Evolutionary conservation across 2,888 invertebrate species (phyloP), one percentile per base, ranked within the genome.

Genomic region (Blomia tropicalis): DNA sequence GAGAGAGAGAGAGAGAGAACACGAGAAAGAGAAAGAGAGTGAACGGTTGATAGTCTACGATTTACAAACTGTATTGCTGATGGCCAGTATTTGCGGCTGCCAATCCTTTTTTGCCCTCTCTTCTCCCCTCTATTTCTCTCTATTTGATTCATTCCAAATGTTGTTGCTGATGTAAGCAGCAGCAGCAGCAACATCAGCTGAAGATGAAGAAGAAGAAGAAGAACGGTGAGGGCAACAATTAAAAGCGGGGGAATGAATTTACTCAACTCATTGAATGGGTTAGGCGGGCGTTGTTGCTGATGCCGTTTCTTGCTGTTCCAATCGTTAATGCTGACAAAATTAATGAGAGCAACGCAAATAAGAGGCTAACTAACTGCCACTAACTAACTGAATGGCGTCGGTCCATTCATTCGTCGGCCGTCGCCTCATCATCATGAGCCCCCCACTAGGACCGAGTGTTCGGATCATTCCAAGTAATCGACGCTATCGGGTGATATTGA

Each of bases 201-300:
- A n/a, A n/a, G n/a, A n/a, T n/a, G n/a, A n/a, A n/a, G n/a, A n/a
- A n/a, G n/a, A n/a, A n/a, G n/a, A n/a, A n/a, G n/a, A n/a, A n/a
- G n/a, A n/a, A n/a, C n/a, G n/a, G 7, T 19, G 59, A 44, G 59
- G 22, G 59, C 19, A 67, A 54, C 36, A 56, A 67, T n/a, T 31
- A 73, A 74, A 73, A 75, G 72, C 58, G 36, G 30, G 36, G 31
- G 41, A 60, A 44, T 41, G 60, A 54, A 47, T 43, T 62, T 30
- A 59, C 47, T 62, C 17, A 41, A 63, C 47, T 62, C 4, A 41
- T 36, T n/a, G n/a, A 41, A 53, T 43, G 25, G 53, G 41, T 62
- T 47, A 51, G 32, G 22, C 23, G 23, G n/a, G 51, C 22, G 27
- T 7, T 41, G 41, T 41, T 14, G 14, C 41, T 41, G 41, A n/a